phyloP scores from a whole-genome alignment of 1,140 invertebrate genomes.

The Heterodera schachtii region DNA sequence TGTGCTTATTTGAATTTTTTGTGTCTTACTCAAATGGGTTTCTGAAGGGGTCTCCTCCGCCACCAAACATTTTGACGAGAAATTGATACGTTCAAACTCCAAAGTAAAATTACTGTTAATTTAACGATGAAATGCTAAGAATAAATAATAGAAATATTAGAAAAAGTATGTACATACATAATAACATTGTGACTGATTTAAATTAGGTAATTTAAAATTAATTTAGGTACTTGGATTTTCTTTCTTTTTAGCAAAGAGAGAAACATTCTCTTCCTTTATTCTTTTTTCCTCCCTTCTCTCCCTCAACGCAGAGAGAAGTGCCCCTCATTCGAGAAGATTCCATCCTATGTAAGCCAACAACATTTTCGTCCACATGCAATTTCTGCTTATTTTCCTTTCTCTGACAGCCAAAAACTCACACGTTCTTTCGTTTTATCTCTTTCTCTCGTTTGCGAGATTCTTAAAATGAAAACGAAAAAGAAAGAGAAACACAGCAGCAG shows the following conservation, averaged over 20 bases:
- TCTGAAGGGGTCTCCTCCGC: constrained; percentile 45
- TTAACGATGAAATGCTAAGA: no score
- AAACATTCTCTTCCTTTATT: no score
- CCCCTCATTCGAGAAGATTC: background rate
- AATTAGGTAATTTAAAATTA: no score
- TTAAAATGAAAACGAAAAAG: no score
- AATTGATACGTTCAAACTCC: background rate
- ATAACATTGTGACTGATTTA: no score
- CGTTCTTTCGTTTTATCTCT: background rate
- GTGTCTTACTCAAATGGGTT: constrained; percentile 40
- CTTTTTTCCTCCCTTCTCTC: background rate
- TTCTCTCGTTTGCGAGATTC: background rate
- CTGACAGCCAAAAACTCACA: background rate
- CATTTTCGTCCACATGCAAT: background rate
- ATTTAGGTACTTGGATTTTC: no score
- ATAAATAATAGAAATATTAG: no score
- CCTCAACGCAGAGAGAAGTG: no score
- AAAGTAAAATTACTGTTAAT: background rate
- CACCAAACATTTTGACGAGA: constrained; percentile 20
- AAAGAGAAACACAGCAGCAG: no score
- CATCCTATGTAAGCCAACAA: background rate
- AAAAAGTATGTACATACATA: no score
- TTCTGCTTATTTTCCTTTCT: background rate
- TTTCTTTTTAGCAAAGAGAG: no score
- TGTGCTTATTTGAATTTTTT: no score